Percentiles rank a stretch among this genome's conserved stretches.
phyloP scores from a whole-genome alignment of 2,888 invertebrate species.

The Philaethria dido region DNA sequence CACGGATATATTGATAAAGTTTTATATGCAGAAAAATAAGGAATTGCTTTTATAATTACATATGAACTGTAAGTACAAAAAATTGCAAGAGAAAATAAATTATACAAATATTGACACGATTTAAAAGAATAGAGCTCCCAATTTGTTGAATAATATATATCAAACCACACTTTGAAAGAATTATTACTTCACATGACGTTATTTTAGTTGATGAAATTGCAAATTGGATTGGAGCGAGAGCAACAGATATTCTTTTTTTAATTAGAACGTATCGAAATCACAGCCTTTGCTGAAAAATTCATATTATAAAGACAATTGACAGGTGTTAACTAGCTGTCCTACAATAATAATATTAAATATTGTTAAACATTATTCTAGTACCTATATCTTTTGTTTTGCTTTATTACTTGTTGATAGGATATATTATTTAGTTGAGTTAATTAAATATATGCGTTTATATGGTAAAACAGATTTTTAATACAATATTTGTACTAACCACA shows the following conservation, averaged over 20 bases:
- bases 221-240: slow-evolving; percentile 34
- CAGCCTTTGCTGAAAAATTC: slow-evolving; percentile 24
- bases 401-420: too few relatives aligned
- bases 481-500: not conserved
- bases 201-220: slow-evolving; percentile 35
- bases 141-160: slow-evolving; percentile 24
- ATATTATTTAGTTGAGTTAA: not conserved
- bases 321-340: slow-evolving; percentile 13
- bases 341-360: not conserved
- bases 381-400: too few relatives aligned
- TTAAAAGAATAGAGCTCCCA: not conserved
- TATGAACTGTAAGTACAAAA: not conserved
- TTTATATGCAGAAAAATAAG: not conserved
- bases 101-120: slow-evolving; percentile 4
- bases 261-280: slow-evolving; percentile 31
- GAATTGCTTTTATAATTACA: not conserved
- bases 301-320: slow-evolving; percentile 28
- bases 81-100: not conserved
- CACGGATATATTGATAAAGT: slow-evolving; percentile 15
- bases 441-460: not conserved
- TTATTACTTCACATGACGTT: slow-evolving; percentile 22
- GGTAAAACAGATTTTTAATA: not conserved
- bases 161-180: slow-evolving; percentile 18
- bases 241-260: slow-evolving; percentile 33
- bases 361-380: too few relatives aligned